Conservation (phyloP, 2,113 vertebrate genomes). For the Podarcis raffonei region DNA sequence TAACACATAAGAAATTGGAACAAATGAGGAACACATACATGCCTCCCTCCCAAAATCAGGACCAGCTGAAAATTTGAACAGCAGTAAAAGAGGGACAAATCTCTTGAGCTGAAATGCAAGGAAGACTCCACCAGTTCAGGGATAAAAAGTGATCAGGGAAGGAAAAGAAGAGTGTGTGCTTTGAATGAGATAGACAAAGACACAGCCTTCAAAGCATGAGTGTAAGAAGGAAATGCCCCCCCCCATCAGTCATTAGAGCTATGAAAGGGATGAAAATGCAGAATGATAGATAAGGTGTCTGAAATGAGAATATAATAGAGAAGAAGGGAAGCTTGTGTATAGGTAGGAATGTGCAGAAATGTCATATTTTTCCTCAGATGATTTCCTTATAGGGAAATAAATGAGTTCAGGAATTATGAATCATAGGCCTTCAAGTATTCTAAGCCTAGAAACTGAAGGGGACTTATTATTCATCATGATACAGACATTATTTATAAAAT, state of each 20-base stretch:
- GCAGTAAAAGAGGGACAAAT: background rate
- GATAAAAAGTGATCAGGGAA: constrained; percentile 36
- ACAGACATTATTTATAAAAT: background rate
- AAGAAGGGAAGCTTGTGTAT: background rate
- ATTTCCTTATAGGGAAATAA: constrained; percentile 5
- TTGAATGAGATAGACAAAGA: constrained; percentile 35
- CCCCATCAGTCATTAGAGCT: background rate
- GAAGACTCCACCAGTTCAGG: constrained; percentile 3
- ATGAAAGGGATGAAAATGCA: background rate
- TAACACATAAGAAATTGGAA: background rate
- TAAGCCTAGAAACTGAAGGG: background rate
- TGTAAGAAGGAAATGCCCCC: fast-evolving
- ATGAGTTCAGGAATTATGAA: background rate
- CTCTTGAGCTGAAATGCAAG: constrained; percentile 31
- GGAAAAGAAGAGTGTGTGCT: constrained; percentile 33
- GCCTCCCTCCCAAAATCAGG: background rate
- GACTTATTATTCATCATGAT: background rate
- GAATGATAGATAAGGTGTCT: background rate
- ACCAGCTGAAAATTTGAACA: background rate
- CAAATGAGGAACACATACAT: constrained; percentile 27
- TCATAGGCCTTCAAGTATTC: background rate
- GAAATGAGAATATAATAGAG: background rate
- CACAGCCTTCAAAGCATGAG: background rate
- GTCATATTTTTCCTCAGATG: constrained; percentile 1
- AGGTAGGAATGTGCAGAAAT: constrained; percentile 12